Evolutionary conservation across 2,888 invertebrate genomes (phyloP), one percentile per base, ranked within the genome.

Genomic region (Onthophagus sagittarius): DNA sequence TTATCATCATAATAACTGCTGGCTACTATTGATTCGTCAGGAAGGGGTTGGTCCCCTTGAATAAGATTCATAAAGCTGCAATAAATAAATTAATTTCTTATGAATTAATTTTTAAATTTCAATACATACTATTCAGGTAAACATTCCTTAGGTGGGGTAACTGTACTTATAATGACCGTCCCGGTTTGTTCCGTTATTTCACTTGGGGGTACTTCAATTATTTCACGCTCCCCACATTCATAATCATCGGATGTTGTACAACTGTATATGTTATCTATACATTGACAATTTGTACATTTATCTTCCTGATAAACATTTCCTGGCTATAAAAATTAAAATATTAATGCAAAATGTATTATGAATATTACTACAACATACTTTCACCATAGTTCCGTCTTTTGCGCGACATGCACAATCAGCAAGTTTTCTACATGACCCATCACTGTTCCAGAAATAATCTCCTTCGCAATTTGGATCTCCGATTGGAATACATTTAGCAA

Each of bases 341-440:
- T 63, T 7, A 65, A 64, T 31, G 7, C 39, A 53, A 53, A 1
- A 53, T 53, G 6, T 53, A 53, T 4, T 53, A 53, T 53, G 39
- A 53, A 4, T 53, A 53, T 1, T 3, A 23, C 23, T 3, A 32
- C 15, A 62, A 7, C 15, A 23, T 73, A 73, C 74, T 69, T 75
- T 75, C 11, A 75, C 69, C 63, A 69, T 64, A 13, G 70, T 72
- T 39, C 93, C 93, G 13, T 89, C 84, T 11, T 88, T 87, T 63
- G 91, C 89, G 73, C 88, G 86, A 81, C 96, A 97, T 9, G 93
- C 90, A 80, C 96, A 97, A 80, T 94, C 92, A 62, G 89, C 88
- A 11, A 88, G 82, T 0, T 89, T 86, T 0, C 95, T 94, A 80
- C 96, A 97, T 0, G 90, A 92, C 31, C 86, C 83, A 76, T 88